Percentiles rank a stretch among this genome's conserved stretches.
Evolutionary conservation across 2,113 vertebrate species (phyloP).

Genomic region (Myotis yumanensis): DNA sequence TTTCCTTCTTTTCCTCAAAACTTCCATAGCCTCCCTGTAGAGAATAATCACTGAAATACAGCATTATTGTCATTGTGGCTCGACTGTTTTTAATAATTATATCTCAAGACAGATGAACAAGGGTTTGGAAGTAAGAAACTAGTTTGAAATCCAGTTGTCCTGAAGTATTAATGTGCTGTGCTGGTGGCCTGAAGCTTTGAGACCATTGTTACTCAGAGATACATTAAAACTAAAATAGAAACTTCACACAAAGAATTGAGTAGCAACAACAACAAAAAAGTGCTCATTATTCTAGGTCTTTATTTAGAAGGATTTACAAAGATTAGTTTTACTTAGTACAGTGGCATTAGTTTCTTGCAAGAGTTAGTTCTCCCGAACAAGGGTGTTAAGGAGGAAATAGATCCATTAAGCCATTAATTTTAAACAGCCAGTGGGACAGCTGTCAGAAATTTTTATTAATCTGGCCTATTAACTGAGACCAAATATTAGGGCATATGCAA

Average conservation of each 20-base stretch:
- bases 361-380: not conserved
- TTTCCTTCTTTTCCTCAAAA: not conserved
- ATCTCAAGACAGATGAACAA: slow-evolving; percentile 4
- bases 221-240: not conserved
- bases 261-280: not conserved
- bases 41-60: not conserved
- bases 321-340: slow-evolving; percentile 11
- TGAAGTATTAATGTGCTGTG: slow-evolving; percentile 25
- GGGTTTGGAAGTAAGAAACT: not conserved
- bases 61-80: not conserved
- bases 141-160: slow-evolving; percentile 29
- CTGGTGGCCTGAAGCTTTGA: not conserved
- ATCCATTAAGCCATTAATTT: slow-evolving; percentile 16
- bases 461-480: not conserved
- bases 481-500: slow-evolving; percentile 15
- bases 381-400: not conserved
- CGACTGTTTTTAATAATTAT: slow-evolving; percentile 16
- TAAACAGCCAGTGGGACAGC: not conserved
- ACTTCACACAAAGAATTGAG: not conserved
- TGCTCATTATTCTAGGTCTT: not conserved
- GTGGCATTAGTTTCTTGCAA: not conserved
- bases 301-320: slow-evolving; percentile 11
- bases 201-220: not conserved
- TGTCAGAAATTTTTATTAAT: slow-evolving; percentile 43
- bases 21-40: not conserved